Evolutionary conservation across 2,113 vertebrate species (phyloP), one percentile per base, ranked within the genome.

Genomic region (Nerophis lumbriciformis): DNA sequence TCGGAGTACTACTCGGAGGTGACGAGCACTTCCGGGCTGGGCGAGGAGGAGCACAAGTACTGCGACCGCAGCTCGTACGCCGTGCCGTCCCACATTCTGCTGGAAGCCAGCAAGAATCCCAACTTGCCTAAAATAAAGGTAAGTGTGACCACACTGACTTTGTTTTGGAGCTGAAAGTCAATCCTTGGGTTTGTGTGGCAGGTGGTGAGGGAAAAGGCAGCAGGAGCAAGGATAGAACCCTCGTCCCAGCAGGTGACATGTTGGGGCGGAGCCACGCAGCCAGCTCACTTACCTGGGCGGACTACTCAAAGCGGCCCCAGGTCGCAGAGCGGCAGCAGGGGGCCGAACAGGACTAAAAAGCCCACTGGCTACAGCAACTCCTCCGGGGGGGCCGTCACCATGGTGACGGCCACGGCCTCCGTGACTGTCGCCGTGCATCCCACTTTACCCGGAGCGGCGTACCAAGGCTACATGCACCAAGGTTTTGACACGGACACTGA

Each of bases 381-480:
- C 42, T 42, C 47, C 5, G 80, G 76, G 16, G 84, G 82, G 5
- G 55, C 85, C 6, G 78, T 89, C 53, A 87, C 87, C 45, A 85
- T 94, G 82, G 94, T 99, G 66, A 96, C 92, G 0, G 93, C 94
- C 78, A 98, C 96, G 0, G 93, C 97, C 5, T 99, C 95, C 0
- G 94, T 98, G 88, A 99, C 94, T 0, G 93, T 98, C 74, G 93
- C 95, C 10, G 88, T 99, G 77, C 94, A 94, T 75, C 92, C 94
- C 0, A 91, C 82, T 3, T 84, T 98, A 77, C 94, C 95, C 0
- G 94, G 95, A 37, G 87, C 93, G 8, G 87, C 93, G 2, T 92
- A 92, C 81, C 89, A 91, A 73, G 91, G 62, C 63, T 97, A 94
- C 13, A 76, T 89, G 83, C 90, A 94, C 0, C 88, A 95, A 79